These are phyloP conservation scores for Centropus bengalensis DNA, from an alignment of 2,113 vertebrate genomes.

Conservation along the genomic window DNA sequence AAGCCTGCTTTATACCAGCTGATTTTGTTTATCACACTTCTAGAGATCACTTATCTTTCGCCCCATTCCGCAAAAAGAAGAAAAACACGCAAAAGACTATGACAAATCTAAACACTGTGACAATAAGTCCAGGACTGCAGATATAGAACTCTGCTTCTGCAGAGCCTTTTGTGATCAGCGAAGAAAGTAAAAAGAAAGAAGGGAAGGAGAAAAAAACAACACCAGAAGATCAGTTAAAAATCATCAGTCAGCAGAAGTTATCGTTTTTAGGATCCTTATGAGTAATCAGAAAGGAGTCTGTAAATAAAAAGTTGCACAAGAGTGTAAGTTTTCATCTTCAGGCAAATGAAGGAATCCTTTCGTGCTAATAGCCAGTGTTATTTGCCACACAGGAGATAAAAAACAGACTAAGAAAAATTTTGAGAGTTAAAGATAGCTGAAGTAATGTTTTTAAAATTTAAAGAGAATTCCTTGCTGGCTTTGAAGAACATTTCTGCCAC, in stretches of 20 bases:
- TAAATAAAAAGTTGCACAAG: slow-evolving; percentile 53
- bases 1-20: neutral
- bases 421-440: neutral
- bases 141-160: neutral
- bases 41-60: neutral
- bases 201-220: neutral
- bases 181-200: slow-evolving; percentile 6
- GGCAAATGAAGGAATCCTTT: slow-evolving; percentile 35
- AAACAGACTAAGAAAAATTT: neutral
- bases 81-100: neutral
- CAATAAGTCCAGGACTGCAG: slow-evolving; percentile 53
- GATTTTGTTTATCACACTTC: slow-evolving; percentile 28
- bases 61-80: neutral
- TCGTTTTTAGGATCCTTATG: neutral
- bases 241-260: slow-evolving; percentile 42
- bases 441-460: neutral
- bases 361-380: neutral
- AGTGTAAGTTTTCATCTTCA: neutral
- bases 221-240: slow-evolving; percentile 38
- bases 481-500: neutral
- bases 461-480: neutral
- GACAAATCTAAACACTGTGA: neutral
- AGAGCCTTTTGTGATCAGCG: neutral
- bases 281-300: slow-evolving; percentile 29
- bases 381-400: neutral